A percentile compares a stretch with the other conserved stretches of the same genome.
Conservation (phyloP, 64 coral and sea anemone species). For the Stylophora pistillata region DNA sequence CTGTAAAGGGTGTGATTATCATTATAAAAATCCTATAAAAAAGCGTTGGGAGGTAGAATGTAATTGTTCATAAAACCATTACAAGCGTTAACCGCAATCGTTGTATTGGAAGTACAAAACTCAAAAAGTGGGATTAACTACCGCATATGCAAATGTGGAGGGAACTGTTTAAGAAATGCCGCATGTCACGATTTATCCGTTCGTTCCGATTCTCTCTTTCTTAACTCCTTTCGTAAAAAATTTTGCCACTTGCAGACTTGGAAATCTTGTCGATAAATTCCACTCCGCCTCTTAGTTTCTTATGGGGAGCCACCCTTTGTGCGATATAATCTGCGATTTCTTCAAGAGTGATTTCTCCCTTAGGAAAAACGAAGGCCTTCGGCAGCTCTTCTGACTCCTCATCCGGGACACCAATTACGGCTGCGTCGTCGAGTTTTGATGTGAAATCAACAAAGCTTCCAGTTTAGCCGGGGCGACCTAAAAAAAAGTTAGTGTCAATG, state of each 20-base stretch:
- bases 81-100: too few species aligned
- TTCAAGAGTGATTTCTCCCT: conserved; percentile 40
- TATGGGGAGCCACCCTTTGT: conserved; percentile 51
- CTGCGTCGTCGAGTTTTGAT: conserved; percentile 82
- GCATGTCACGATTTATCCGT: not conserved
- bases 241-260: conserved; percentile 75
- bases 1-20: too few species aligned
- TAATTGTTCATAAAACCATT: too few species aligned
- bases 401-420: conserved; percentile 84
- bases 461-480: conserved; percentile 88
- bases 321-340: conserved; percentile 61
- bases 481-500: too few species aligned
- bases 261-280: conserved; percentile 78
- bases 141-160: too few species aligned
- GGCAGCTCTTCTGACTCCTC: conserved; percentile 55
- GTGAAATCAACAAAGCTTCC: conserved; percentile 70
- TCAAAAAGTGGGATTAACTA: too few species aligned
- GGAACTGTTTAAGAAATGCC: not conserved
- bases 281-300: conserved; percentile 77
- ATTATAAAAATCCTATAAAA: too few species aligned
- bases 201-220: not conserved
- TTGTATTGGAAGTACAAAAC: too few species aligned
- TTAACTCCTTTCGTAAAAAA: conserved; percentile 49
- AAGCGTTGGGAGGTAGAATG: too few species aligned
- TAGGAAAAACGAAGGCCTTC: conserved; percentile 76